Conservation (phyloP, 2,797 vertebrate species). For the Varecia variegata region DNA sequence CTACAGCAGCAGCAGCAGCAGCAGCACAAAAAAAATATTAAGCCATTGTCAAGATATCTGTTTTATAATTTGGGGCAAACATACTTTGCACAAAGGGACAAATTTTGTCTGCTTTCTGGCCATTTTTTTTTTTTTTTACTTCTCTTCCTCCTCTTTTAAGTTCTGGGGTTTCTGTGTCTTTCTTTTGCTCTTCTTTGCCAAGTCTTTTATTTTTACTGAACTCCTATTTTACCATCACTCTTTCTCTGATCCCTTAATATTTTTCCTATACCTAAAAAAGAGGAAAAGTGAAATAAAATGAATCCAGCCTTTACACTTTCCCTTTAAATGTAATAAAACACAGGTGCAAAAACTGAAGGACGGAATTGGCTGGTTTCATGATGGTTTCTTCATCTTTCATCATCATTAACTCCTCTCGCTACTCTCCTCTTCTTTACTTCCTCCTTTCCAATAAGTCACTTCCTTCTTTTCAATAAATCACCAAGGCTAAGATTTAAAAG, state of each 20-base stretch:
- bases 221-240: background rate
- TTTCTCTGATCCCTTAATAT: background rate
- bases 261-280: background rate
- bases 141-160: background rate
- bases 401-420: background rate
- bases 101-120: background rate
- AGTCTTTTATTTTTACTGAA: background rate
- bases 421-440: constrained; percentile 44
- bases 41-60: background rate
- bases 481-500: constrained; percentile 53
- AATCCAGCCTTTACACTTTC: background rate
- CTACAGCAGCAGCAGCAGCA: background rate
- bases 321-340: constrained; percentile 35
- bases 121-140: background rate
- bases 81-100: background rate
- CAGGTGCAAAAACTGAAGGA: constrained; percentile 1
- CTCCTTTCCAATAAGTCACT: constrained; percentile 49
- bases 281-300: background rate
- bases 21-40: background rate
- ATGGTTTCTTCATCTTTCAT: constrained; percentile 8
- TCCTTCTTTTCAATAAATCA: constrained; percentile 69
- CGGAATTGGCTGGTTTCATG: background rate
- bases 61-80: constrained; percentile 9
- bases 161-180: background rate
- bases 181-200: background rate